phyloP scores from a whole-genome alignment of 2,797 vertebrate genomes.

The Lindbergichthys nudifrons region DNA sequence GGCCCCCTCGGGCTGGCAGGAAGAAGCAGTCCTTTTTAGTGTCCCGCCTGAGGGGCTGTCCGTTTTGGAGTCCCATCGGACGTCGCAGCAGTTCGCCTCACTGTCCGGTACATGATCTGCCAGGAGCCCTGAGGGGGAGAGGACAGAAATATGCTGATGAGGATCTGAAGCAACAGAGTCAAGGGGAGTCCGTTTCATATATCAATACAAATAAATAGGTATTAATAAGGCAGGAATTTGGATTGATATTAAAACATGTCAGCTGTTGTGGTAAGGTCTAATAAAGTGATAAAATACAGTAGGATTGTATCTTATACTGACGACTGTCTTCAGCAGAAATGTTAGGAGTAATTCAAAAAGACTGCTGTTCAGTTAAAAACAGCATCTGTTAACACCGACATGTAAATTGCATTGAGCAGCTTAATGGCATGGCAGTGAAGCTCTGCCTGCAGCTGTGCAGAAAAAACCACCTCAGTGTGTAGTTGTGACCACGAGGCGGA shows the following conservation, averaged over 20 bases:
- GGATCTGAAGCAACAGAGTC: background rate
- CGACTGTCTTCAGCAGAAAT: background rate
- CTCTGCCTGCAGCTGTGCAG: conserved; percentile 4
- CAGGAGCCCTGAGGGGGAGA: conserved; percentile 70
- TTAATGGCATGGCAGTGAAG: background rate
- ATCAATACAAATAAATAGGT: too few species aligned
- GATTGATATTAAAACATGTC: too few species aligned
- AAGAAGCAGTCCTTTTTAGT: conserved; percentile 80
- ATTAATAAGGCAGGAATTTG: too few species aligned
- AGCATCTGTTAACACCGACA: conserved; percentile 9
- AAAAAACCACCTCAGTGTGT: background rate
- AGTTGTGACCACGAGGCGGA: background rate
- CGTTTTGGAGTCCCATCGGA: conserved; percentile 79
- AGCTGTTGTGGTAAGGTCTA: too few species aligned
- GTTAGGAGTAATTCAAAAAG: background rate
- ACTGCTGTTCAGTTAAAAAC: conserved; percentile 6
- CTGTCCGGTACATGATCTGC: conserved; percentile 65
- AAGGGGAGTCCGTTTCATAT: too few species aligned
- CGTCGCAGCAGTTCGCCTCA: conserved; percentile 79
- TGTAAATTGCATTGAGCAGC: background rate
- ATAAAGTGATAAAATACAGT: background rate
- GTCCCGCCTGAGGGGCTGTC: conserved; percentile 77
- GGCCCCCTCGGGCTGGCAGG: conserved; percentile 76
- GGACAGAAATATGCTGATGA: conserved; percentile 18
- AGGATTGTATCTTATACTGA: background rate